Evolutionary conservation across 2,888 invertebrate genomes (phyloP).

Genomic region (Philopedon plagiatum): DNA sequence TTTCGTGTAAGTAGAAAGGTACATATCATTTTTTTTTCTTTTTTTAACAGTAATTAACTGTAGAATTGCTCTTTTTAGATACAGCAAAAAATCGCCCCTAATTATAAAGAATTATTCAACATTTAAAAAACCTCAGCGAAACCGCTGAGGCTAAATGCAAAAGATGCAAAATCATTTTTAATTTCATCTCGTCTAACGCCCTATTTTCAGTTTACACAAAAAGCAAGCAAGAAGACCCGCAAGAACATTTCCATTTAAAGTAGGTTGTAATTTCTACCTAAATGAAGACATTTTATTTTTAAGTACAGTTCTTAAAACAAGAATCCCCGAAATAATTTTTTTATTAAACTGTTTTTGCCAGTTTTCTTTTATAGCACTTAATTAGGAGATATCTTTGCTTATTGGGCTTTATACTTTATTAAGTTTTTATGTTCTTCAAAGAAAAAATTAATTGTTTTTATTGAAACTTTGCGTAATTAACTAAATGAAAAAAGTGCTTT

Average conservation of each 20-base stretch:
- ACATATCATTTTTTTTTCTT: not conserved
- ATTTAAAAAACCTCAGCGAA: too few relatives aligned
- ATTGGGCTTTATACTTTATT: not conserved
- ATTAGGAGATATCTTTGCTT: not conserved
- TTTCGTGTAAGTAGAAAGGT: conserved; percentile 60
- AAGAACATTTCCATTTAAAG: conserved; percentile 4
- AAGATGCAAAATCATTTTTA: too few relatives aligned
- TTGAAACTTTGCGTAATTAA: too few relatives aligned
- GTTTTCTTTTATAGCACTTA: not conserved
- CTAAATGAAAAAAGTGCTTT: too few relatives aligned
- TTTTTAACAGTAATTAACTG: too few relatives aligned
- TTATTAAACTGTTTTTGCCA: conserved; percentile 1
- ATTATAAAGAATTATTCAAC: too few relatives aligned
- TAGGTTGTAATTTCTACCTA: not conserved
- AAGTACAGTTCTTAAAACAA: not conserved
- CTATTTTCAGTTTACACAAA: not conserved
- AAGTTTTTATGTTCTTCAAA: not conserved
- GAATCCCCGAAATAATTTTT: not conserved
- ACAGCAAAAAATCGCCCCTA: too few relatives aligned
- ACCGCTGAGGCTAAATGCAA: too few relatives aligned
- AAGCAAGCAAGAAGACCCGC: not conserved
- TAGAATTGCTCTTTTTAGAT: too few relatives aligned
- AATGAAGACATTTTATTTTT: conserved; percentile 1
- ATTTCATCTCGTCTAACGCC: not conserved
- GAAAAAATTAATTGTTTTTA: too few relatives aligned